phyloP scores from a whole-genome alignment of 2,888 invertebrate genomes.

The Polyommatus iphigenia region DNA sequence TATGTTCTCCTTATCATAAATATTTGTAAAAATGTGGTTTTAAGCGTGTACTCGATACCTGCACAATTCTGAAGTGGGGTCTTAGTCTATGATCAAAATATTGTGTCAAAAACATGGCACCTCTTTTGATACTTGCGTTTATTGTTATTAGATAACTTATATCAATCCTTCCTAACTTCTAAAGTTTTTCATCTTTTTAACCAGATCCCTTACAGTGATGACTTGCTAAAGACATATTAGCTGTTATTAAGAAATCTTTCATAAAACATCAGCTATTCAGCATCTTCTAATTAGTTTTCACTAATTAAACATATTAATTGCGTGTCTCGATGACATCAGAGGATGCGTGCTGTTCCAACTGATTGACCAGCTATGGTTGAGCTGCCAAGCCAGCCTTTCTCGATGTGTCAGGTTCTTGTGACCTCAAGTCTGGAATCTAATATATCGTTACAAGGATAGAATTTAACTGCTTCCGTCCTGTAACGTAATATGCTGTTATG shows the following conservation, averaged over 20 bases:
- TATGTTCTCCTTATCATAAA: no score
- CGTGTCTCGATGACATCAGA: conserved; percentile 56
- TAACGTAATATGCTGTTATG: neutral
- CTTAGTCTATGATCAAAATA: neutral
- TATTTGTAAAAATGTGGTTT: no score
- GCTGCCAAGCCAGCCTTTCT: conserved; percentile 7
- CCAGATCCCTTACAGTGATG: neutral
- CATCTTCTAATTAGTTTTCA: conserved; percentile 29
- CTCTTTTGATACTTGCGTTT: neutral
- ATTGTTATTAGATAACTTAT: neutral
- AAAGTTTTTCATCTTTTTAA: neutral
- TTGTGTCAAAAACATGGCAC: neutral
- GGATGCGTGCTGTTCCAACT: conserved; percentile 54
- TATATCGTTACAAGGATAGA: conserved; percentile 2
- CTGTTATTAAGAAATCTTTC: neutral
- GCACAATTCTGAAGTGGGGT: no score
- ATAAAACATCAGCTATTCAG: neutral
- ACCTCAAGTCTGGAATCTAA: conserved; percentile 5
- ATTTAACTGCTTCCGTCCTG: neutral
- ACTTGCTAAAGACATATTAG: neutral
- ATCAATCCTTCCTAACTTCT: neutral
- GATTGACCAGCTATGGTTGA: conserved; percentile 48
- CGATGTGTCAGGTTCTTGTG: conserved; percentile 12
- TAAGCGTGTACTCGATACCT: no score
- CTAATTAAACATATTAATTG: conserved; percentile 43